phyloP scores from a whole-genome alignment of 1,140 invertebrate genomes.

The Choristoneura fumiferana region DNA sequence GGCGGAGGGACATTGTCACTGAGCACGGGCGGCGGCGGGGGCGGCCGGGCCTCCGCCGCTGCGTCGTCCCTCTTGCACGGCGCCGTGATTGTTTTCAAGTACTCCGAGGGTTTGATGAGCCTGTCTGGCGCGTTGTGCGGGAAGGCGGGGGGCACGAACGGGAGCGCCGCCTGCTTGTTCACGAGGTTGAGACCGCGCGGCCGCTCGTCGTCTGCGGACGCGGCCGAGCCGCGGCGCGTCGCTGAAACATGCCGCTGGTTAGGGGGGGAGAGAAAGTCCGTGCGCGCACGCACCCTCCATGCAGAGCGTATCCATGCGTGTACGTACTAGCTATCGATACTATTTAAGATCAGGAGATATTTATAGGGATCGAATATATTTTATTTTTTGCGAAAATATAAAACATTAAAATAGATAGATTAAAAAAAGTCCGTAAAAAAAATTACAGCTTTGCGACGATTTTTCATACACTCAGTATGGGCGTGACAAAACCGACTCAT shows the following conservation, averaged over 20 bases:
- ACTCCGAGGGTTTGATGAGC: constrained; percentile 94
- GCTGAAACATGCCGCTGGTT: constrained; percentile 52
- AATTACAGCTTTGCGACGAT: too few relatives aligned
- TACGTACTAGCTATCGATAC: constrained; percentile 32
- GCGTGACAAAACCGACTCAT: too few relatives aligned
- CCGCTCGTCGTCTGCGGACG: constrained; percentile 70
- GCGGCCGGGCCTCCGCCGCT: constrained; percentile 80
- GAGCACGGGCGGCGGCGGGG: constrained; percentile 73
- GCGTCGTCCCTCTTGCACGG: constrained; percentile 76
- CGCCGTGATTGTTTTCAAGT: constrained; percentile 87
- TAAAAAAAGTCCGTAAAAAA: too few relatives aligned
- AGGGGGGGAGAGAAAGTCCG: constrained; percentile 67
- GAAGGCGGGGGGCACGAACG: constrained; percentile 94
- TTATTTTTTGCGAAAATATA: too few relatives aligned
- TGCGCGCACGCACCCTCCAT: constrained; percentile 45
- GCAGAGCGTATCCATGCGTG: constrained; percentile 25
- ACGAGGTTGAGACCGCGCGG: constrained; percentile 82
- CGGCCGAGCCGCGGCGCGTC: constrained; percentile 57
- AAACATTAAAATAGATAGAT: too few relatives aligned
- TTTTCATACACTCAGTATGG: too few relatives aligned
- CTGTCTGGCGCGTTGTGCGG: constrained; percentile 85
- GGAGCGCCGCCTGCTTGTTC: constrained; percentile 89
- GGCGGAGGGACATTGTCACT: constrained; percentile 75
- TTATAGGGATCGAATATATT: too few relatives aligned
- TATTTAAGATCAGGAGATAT: too few relatives aligned